Evolutionary conservation across 1,140 invertebrate genomes (phyloP).

Genomic region (Cylas formicarius): DNA sequence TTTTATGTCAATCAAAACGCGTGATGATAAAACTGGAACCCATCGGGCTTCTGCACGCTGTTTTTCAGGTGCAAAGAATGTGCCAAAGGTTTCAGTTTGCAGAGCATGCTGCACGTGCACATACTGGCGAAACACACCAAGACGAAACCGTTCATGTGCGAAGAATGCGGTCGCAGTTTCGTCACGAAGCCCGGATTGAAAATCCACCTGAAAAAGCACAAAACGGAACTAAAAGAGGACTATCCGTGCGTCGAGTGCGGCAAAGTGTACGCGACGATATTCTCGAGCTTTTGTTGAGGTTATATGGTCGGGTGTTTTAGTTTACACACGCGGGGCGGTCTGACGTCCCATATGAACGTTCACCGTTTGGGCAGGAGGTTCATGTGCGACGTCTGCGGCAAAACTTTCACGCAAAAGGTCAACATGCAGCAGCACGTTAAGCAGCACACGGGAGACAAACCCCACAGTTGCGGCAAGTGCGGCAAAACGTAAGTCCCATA

Average conservation of each 20-base stretch:
- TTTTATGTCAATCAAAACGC: too few species aligned
- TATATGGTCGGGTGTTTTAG: constrained; percentile 25
- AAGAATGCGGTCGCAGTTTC: constrained; percentile 40
- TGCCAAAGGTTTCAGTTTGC: constrained; percentile 37
- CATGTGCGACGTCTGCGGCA: constrained; percentile 31
- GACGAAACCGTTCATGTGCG: constrained; percentile 38
- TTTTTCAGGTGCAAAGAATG: constrained; percentile 38
- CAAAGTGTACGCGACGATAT: constrained; percentile 47
- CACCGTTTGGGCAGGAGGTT: constrained; percentile 20
- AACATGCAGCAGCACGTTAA: constrained; percentile 50
- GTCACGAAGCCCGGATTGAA: constrained; percentile 38
- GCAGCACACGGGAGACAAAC: constrained; percentile 63
- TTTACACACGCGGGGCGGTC: constrained; percentile 43
- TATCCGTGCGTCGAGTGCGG: constrained; percentile 47
- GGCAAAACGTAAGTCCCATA: constrained; percentile 43
- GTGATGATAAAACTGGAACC: not conserved
- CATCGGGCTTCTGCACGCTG: too few species aligned
- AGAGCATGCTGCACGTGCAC: constrained; percentile 37
- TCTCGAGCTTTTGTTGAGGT: constrained; percentile 1
- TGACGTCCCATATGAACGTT: constrained; percentile 44
- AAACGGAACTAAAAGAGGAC: constrained; percentile 38
- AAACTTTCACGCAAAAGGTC: constrained; percentile 24
- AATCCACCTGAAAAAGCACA: constrained; percentile 40
- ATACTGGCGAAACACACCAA: constrained; percentile 39
- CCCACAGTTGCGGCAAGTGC: constrained; percentile 60